Conservation (phyloP, 1,140 invertebrate species). For the Dendroctonus ponderosae region DNA sequence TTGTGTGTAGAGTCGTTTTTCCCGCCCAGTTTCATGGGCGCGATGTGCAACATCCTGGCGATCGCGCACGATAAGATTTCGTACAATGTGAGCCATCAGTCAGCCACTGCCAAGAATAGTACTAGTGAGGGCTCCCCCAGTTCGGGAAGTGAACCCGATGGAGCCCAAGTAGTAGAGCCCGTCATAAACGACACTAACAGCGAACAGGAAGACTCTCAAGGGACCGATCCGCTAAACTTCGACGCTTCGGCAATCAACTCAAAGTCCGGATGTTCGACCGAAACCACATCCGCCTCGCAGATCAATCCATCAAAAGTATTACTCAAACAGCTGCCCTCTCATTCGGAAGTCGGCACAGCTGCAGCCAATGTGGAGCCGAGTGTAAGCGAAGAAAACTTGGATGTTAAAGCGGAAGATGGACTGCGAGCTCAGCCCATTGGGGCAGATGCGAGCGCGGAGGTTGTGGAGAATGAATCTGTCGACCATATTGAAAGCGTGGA, state of each 20-base stretch:
- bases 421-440: neutral
- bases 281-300: slow-evolving; percentile 35
- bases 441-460: slow-evolving; percentile 11
- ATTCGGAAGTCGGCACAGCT: slow-evolving; percentile 15
- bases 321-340: slow-evolving; percentile 24
- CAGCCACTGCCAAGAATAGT: slow-evolving; percentile 29
- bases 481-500: slow-evolving; percentile 45
- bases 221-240: slow-evolving; percentile 15
- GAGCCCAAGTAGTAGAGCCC: neutral
- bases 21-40: slow-evolving; percentile 65
- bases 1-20: slow-evolving; percentile 54
- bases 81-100: slow-evolving; percentile 58
- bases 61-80: slow-evolving; percentile 65
- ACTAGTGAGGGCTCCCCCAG: neutral
- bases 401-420: neutral
- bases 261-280: slow-evolving; percentile 20
- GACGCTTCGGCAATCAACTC: slow-evolving; percentile 11
- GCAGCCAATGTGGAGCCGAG: neutral
- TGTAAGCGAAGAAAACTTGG: neutral
- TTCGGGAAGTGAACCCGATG: neutral
- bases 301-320: slow-evolving; percentile 51
- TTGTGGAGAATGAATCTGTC: slow-evolving; percentile 26
- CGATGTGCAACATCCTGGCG: slow-evolving; percentile 72
- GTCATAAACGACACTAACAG: neutral
- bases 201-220: neutral